Evolutionary conservation across 2,888 invertebrate genomes (phyloP).

Genomic region (Azorinus chamasolen): DNA sequence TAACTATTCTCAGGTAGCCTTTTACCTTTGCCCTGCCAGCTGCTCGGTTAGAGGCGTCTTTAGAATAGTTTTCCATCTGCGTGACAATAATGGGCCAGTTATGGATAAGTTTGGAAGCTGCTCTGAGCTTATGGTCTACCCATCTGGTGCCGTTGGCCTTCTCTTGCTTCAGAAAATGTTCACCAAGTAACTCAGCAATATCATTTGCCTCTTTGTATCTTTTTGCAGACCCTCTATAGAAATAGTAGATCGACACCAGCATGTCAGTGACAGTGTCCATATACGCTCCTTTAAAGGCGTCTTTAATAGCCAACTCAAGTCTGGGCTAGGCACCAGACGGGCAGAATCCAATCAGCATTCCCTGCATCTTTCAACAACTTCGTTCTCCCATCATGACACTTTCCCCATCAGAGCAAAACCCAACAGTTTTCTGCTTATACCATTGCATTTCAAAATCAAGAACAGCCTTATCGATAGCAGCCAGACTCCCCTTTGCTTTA

Average conservation of each 20-base stretch:
- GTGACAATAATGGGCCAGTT: too few relatives aligned
- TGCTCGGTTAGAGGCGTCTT: too few relatives aligned
- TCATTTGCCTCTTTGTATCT: conserved; percentile 23
- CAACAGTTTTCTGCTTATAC: conserved; percentile 37
- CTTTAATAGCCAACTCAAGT: conserved; percentile 44
- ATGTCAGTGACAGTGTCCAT: too few relatives aligned
- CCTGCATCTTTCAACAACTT: too few relatives aligned
- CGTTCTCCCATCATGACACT: conserved; percentile 47
- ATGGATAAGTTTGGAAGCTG: too few relatives aligned
- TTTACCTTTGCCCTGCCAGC: too few relatives aligned
- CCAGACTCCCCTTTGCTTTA: conserved; percentile 41
- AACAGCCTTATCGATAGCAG: conserved; percentile 35
- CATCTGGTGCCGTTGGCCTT: conserved; percentile 41
- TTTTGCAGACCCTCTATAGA: conserved; percentile 33
- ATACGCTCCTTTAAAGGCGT: conserved; percentile 27
- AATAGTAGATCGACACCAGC: too few relatives aligned
- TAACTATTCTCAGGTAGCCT: too few relatives aligned
- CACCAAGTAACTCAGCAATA: conserved; percentile 29
- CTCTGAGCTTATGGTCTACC: conserved; percentile 28
- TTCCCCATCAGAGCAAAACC: conserved; percentile 52
- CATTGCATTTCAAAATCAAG: conserved; percentile 12
- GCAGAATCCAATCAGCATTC: too few relatives aligned
- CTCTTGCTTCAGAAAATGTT: conserved; percentile 29
- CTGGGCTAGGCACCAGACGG: conserved; percentile 44
- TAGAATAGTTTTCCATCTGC: too few relatives aligned